These are phyloP conservation scores for Amiota communis DNA, from an alignment of 2,888 invertebrate genomes.

Conservation along the genomic window DNA sequence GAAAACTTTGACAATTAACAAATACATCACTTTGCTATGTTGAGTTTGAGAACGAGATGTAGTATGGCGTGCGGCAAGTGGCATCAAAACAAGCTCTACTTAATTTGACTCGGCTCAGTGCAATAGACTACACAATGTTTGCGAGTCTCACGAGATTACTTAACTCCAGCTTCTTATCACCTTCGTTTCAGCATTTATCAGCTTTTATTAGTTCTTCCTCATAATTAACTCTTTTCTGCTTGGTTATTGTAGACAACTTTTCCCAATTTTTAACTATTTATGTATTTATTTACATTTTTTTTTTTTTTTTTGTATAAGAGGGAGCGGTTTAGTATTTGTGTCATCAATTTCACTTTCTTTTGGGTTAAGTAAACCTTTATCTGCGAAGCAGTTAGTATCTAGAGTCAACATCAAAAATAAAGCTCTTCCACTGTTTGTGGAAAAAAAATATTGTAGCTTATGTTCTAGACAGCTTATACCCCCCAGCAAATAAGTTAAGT, in stretches of 20 bases:
- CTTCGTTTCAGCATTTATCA: not conserved
- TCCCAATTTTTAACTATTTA: not conserved
- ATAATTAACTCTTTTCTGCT: not conserved
- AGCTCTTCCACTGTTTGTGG: too few relatives aligned
- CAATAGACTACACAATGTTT: constrained; percentile 60
- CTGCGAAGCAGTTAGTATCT: not conserved
- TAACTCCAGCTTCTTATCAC: constrained; percentile 44
- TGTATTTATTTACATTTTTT: too few relatives aligned
- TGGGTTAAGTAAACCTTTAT: constrained; percentile 42
- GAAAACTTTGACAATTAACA: constrained; percentile 53
- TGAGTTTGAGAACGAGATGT: constrained; percentile 35
- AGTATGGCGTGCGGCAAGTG: constrained; percentile 32
- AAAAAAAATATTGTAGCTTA: too few relatives aligned
- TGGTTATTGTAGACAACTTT: not conserved
- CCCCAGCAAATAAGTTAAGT: too few relatives aligned
- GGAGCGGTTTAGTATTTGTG: constrained; percentile 54
- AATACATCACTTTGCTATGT: not conserved
- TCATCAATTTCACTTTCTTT: constrained; percentile 70
- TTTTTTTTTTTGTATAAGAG: not conserved
- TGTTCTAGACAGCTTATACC: too few relatives aligned
- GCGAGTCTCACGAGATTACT: constrained; percentile 63
- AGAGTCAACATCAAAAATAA: too few relatives aligned
- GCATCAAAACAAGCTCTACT: constrained; percentile 21
- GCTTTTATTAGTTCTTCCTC: constrained; percentile 19
- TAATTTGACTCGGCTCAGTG: too few relatives aligned